Evolutionary conservation across 2,113 vertebrate species (phyloP).

Genomic region (Mirza zaza): DNA sequence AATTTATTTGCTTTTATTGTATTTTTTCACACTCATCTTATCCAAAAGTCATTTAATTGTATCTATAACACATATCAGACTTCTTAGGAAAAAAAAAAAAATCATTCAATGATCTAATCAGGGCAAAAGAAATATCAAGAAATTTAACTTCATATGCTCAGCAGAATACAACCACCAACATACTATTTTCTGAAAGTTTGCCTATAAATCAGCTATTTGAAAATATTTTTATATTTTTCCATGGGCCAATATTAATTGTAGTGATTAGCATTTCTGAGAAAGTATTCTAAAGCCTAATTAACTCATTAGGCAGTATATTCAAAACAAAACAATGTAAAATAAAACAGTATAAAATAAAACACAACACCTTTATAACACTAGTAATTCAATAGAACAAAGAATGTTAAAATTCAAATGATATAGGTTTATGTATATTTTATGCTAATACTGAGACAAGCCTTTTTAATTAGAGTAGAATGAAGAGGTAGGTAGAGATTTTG

Average conservation of each 20-base stretch:
- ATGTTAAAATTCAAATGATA: not conserved
- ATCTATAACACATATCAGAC: not conserved
- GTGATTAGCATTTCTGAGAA: not conserved
- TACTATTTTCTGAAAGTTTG: not conserved
- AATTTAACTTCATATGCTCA: not conserved
- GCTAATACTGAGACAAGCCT: not conserved
- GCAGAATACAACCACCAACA: not conserved
- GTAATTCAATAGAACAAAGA: not conserved
- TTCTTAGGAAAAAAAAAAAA: slow-evolving; percentile 1
- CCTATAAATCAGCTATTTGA: slow-evolving; percentile 6
- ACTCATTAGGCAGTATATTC: not conserved
- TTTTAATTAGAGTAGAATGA: slow-evolving; percentile 50
- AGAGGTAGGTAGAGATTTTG: slow-evolving; percentile 19
- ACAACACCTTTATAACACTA: not conserved
- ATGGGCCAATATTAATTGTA: not conserved
- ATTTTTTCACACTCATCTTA: not conserved
- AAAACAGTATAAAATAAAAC: not conserved
- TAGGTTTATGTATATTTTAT: slow-evolving; percentile 27
- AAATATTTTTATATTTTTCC: slow-evolving; percentile 46
- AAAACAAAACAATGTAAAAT: slow-evolving; percentile 2
- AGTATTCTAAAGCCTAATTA: slow-evolving; percentile 21
- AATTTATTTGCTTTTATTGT: slow-evolving; percentile 17
- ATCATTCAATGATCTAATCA: not conserved
- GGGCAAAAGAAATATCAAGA: not conserved
- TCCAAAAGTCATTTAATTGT: slow-evolving; percentile 8